Percentiles rank a stretch among this genome's conserved stretches.
These are phyloP conservation scores for Drosophila fungiperda DNA, from an alignment of 2,888 invertebrate species.

Conservation along the genomic window DNA sequence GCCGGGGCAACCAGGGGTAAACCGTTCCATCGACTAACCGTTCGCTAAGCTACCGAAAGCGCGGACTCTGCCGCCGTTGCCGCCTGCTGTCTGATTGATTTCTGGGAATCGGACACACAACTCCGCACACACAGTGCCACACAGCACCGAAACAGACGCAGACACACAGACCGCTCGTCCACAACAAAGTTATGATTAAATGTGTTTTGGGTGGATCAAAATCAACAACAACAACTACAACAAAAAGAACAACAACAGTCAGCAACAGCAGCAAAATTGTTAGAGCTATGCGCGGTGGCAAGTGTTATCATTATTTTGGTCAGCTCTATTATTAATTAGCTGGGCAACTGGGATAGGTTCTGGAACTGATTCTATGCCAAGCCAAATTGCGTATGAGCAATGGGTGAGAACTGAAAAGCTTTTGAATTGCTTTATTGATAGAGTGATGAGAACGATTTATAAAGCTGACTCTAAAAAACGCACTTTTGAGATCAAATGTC, in stretches of 20 bases:
- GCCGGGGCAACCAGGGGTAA: neutral
- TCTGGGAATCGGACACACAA: slow-evolving; percentile 73
- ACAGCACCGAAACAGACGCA: slow-evolving; percentile 35
- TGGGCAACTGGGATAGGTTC: slow-evolving; percentile 22
- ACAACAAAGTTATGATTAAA: slow-evolving; percentile 80
- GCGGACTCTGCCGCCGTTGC: slow-evolving; percentile 32
- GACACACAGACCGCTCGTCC: slow-evolving; percentile 16
- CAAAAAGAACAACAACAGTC: slow-evolving; percentile 2
- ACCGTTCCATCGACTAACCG: slow-evolving; percentile 49
- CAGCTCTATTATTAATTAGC: slow-evolving; percentile 73
- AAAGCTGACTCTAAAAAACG: neutral
- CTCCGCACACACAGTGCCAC: slow-evolving; percentile 53
- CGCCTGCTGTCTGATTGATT: slow-evolving; percentile 78
- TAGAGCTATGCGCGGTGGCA: slow-evolving; percentile 67
- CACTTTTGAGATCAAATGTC: neutral
- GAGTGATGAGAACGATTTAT: slow-evolving; percentile 6
- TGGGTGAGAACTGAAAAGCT: slow-evolving; percentile 29
- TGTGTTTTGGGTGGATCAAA: slow-evolving; percentile 39
- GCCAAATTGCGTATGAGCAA: slow-evolving; percentile 18
- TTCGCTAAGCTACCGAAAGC: slow-evolving; percentile 76
- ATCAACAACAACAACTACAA: slow-evolving; percentile 22
- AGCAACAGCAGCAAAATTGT: slow-evolving; percentile 9
- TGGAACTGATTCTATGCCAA: neutral
- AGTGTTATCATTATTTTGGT: slow-evolving; percentile 68
- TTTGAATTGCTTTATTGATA: slow-evolving; percentile 2